These are phyloP conservation scores for Pelecanus crispus DNA, from an alignment of 2,113 vertebrate genomes.

Conservation along the genomic window DNA sequence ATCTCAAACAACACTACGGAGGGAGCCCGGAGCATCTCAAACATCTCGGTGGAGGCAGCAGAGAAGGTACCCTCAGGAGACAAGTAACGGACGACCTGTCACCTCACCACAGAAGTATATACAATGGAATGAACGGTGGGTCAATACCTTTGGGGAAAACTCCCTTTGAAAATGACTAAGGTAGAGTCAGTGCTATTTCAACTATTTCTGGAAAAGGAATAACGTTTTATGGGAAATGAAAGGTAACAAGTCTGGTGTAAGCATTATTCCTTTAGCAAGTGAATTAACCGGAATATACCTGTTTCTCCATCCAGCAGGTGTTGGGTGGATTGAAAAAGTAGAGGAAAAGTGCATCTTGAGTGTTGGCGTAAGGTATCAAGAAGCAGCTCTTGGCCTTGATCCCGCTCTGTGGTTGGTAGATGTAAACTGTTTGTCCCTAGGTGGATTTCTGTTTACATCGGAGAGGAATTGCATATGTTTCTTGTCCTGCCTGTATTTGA, in stretches of 20 bases:
- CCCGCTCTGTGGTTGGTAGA: background rate
- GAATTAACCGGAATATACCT: background rate
- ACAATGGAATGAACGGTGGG: slow-evolving; percentile 66
- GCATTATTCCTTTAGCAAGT: background rate
- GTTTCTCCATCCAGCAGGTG: background rate
- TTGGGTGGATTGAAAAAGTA: background rate
- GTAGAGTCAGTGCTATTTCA: background rate
- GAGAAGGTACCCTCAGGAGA: slow-evolving; percentile 84
- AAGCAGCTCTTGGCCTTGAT: background rate
- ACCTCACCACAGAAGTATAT: slow-evolving; percentile 61
- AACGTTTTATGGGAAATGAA: background rate
- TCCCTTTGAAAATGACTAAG: background rate
- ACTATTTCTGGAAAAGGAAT: background rate
- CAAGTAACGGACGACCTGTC: slow-evolving; percentile 72
- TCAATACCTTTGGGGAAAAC: background rate
- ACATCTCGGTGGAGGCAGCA: slow-evolving; percentile 74
- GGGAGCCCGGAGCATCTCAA: slow-evolving; percentile 82
- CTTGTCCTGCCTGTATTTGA: background rate
- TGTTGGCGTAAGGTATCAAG: background rate
- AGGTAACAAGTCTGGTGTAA: background rate
- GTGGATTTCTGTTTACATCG: background rate
- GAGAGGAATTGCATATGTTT: background rate
- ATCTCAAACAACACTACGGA: slow-evolving; percentile 81
- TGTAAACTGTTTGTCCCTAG: background rate
- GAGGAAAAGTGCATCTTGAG: background rate